Percentiles rank a stretch among this genome's conserved stretches.
Evolutionary conservation across 2,888 invertebrate species (phyloP).

Genomic region (Priocnemis perturbator): DNA sequence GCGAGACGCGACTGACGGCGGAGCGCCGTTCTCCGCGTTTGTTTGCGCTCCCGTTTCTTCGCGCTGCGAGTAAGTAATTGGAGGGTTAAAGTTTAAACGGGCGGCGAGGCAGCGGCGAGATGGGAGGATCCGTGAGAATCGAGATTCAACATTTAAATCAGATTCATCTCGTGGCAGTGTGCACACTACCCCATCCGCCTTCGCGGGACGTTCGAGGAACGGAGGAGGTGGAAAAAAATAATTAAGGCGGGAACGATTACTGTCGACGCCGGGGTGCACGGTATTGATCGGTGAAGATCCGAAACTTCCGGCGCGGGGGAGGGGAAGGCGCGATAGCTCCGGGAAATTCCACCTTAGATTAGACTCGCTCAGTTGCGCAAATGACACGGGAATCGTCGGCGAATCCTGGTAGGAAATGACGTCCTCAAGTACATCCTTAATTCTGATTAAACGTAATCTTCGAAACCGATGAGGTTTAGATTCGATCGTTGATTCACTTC

Average conservation of each 20-base stretch:
- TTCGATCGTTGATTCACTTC: conserved; percentile 18
- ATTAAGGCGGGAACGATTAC: neutral
- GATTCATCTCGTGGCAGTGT: too few relatives aligned
- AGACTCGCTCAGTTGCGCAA: conserved; percentile 43
- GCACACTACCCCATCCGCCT: too few relatives aligned
- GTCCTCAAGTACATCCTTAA: conserved; percentile 44
- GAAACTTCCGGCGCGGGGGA: neutral
- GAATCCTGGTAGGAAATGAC: neutral
- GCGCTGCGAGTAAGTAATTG: neutral
- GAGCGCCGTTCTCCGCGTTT: neutral
- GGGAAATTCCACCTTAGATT: conserved; percentile 27
- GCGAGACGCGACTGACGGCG: neutral
- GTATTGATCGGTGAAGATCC: neutral
- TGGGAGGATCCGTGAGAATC: too few relatives aligned
- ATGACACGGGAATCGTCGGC: conserved; percentile 42
- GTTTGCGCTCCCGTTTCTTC: neutral
- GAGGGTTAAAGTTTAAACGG: neutral
- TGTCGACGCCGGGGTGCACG: too few relatives aligned
- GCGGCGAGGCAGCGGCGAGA: too few relatives aligned
- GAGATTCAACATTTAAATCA: too few relatives aligned
- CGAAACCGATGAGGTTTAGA: conserved; percentile 17
- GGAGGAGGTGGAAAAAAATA: neutral
- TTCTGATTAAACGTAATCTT: conserved; percentile 56
- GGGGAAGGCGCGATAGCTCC: neutral
- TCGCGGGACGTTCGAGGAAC: neutral